Percentiles rank a stretch among this genome's conserved stretches.
These are phyloP conservation scores for Chondrilla cf. caribensis DNA, from an alignment of 37 sponge, comb jelly and placozoan species.

Conservation along the genomic window DNA sequence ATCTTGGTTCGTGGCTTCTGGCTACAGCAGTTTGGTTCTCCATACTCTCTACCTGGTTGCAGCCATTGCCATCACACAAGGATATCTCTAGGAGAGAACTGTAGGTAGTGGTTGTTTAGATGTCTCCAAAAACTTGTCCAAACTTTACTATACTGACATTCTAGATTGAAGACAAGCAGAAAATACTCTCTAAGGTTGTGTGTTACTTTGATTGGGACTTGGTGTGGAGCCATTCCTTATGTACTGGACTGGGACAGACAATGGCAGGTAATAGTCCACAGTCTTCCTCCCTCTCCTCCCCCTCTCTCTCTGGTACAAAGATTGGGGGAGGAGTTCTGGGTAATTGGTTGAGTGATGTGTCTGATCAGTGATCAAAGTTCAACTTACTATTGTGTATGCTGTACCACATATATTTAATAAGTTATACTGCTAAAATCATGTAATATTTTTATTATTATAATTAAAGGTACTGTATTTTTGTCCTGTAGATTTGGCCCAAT, in stretches of 20 bases:
- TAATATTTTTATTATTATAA: too few species aligned
- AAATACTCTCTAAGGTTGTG: background rate
- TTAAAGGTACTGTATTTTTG: background rate
- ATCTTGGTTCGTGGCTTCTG: background rate
- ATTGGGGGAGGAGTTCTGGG: too few species aligned
- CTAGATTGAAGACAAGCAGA: background rate
- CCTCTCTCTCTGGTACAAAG: too few species aligned
- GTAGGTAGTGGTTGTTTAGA: too few species aligned
- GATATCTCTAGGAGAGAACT: background rate
- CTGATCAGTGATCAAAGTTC: too few species aligned
- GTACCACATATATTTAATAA: too few species aligned
- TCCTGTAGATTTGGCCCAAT: background rate
- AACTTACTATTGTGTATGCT: too few species aligned
- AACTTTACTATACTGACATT: too few species aligned
- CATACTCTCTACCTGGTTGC: background rate
- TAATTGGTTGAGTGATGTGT: too few species aligned
- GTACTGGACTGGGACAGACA: slow-evolving; percentile 8
- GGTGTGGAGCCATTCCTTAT: background rate
- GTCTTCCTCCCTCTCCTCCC: too few species aligned
- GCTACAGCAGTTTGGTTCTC: background rate
- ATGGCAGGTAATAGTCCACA: background rate
- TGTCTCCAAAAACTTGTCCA: too few species aligned
- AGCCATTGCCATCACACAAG: background rate
- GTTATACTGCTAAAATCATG: too few species aligned
- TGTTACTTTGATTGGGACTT: background rate